Evolutionary conservation across 2,888 invertebrate genomes (phyloP).

Genomic region (Acleris holmiana): DNA sequence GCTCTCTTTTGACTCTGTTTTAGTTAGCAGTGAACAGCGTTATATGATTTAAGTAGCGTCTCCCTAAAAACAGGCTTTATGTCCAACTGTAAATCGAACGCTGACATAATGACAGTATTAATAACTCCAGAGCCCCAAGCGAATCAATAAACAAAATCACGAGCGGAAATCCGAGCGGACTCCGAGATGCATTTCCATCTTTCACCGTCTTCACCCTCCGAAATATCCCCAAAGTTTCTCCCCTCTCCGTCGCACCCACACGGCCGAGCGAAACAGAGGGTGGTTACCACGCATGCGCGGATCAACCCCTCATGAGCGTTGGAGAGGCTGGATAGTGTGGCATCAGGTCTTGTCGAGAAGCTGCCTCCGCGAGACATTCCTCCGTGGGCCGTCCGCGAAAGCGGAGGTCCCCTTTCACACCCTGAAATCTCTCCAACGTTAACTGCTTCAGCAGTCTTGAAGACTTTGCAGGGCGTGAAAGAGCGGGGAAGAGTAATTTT

Average conservation of each 20-base stretch:
- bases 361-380: slow-evolving; percentile 75
- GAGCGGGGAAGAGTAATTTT: slow-evolving; percentile 67
- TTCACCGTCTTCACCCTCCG: slow-evolving; percentile 82
- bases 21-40: neutral
- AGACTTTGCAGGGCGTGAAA: slow-evolving; percentile 68
- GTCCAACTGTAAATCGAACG: slow-evolving; percentile 65
- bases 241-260: slow-evolving; percentile 54
- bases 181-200: slow-evolving; percentile 83
- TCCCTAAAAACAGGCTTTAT: slow-evolving; percentile 61
- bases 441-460: neutral
- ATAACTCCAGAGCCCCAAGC: slow-evolving; percentile 66
- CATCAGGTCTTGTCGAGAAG: slow-evolving; percentile 75
- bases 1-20: neutral
- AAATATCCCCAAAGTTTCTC: slow-evolving; percentile 76
- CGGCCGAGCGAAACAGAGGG: slow-evolving; percentile 60
- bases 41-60: neutral
- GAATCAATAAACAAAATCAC: slow-evolving; percentile 84
- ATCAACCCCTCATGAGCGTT: slow-evolving; percentile 75
- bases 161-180: slow-evolving; percentile 82
- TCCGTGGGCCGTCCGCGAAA: slow-evolving; percentile 78
- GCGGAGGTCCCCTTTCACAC: slow-evolving; percentile 82
- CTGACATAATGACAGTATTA: slow-evolving; percentile 73
- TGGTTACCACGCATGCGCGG: slow-evolving; percentile 71
- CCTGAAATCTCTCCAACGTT: slow-evolving; percentile 41
- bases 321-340: slow-evolving; percentile 73